Percentiles rank a stretch among this genome's conserved stretches.
These are phyloP conservation scores for Odontomachus brunneus DNA, from an alignment of 1,140 invertebrate species.

Conservation along the genomic window DNA sequence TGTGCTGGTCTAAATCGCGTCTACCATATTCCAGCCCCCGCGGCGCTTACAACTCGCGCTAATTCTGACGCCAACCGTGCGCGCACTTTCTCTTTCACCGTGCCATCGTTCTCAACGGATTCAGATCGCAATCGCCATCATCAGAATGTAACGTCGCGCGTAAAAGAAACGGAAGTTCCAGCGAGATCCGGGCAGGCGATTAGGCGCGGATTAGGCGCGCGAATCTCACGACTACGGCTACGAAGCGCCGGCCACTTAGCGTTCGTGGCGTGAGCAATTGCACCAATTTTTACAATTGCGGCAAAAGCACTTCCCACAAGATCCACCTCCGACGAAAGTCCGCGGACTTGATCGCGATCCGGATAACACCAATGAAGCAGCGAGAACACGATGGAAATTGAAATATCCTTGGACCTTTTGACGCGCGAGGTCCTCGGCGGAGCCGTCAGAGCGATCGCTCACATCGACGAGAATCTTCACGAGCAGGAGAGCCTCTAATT, in stretches of 20 bases:
- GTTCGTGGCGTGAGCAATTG: too few species aligned
- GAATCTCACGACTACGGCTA: conserved; percentile 4
- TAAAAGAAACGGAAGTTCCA: conserved; percentile 60
- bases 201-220: conserved; percentile 13
- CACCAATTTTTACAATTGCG: too few species aligned
- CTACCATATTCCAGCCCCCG: conserved; percentile 51
- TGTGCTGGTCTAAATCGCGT: conserved; percentile 59
- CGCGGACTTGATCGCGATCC: too few species aligned
- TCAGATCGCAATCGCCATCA: conserved; percentile 55
- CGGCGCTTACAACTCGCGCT: conserved; percentile 21
- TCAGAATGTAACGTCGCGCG: conserved; percentile 43
- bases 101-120: conserved; percentile 44
- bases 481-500: neutral
- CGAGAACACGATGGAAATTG: too few species aligned
- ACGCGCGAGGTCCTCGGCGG: too few species aligned
- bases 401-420: too few species aligned
- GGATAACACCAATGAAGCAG: too few species aligned
- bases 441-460: too few species aligned
- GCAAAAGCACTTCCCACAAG: too few species aligned
- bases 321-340: too few species aligned
- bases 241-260: neutral
- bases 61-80: conserved; percentile 38
- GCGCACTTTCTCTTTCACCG: conserved; percentile 50
- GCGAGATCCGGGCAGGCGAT: conserved; percentile 26
- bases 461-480: too few species aligned